Evolutionary conservation across 2,113 vertebrate genomes (phyloP).

Genomic region (Naja naja): DNA sequence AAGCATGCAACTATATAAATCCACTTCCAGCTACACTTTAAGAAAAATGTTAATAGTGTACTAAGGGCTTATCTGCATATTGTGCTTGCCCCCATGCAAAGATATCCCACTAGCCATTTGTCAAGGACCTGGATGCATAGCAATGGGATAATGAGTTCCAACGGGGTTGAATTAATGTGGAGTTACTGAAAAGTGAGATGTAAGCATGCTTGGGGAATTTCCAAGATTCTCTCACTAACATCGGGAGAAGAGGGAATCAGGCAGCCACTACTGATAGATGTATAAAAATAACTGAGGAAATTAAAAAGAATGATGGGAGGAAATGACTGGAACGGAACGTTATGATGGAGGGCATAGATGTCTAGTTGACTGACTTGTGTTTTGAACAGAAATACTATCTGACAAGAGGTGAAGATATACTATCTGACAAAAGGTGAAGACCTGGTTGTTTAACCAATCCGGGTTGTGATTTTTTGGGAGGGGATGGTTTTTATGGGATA

Average conservation of each 20-base stretch:
- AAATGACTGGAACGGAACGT: background rate
- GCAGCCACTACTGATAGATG: background rate
- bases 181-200: background rate
- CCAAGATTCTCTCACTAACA: background rate
- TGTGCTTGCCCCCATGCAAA: background rate
- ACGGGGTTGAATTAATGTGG: background rate
- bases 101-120: background rate
- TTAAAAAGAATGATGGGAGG: background rate
- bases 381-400: background rate
- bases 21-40: background rate
- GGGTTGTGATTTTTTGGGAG: too few species aligned
- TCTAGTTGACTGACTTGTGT: background rate
- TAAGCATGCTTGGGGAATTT: background rate
- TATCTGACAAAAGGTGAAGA: too few species aligned
- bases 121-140: background rate
- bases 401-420: background rate
- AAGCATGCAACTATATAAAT: background rate
- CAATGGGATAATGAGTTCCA: background rate
- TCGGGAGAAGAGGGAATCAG: background rate
- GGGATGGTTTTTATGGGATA: too few species aligned
- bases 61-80: background rate
- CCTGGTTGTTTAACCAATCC: too few species aligned
- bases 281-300: background rate
- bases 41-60: background rate
- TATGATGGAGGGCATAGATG: too few species aligned